These are phyloP conservation scores for Steinernema feltiae DNA, from an alignment of 1,140 invertebrate species.

Conservation along the genomic window DNA sequence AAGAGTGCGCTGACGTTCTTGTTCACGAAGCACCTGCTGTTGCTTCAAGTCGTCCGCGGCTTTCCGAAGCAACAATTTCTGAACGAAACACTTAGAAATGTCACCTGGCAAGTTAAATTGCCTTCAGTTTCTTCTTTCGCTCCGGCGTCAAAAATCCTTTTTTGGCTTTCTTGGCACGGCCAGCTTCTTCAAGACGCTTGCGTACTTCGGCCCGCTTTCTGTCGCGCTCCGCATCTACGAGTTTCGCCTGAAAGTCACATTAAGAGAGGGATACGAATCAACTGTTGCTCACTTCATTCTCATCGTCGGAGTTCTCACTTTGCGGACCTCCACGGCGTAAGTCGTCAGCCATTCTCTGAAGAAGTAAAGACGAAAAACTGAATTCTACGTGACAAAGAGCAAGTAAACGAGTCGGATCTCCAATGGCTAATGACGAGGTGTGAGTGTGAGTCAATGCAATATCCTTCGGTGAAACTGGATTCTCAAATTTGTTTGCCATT, in stretches of 20 bases:
- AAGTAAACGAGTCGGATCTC: not conserved
- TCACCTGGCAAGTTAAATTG: slow-evolving; percentile 61
- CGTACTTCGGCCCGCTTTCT: slow-evolving; percentile 57
- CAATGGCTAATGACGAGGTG: not conserved
- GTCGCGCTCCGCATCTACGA: slow-evolving; percentile 49
- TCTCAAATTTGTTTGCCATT: not conserved
- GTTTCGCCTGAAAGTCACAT: slow-evolving; percentile 28
- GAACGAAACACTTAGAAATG: slow-evolving; percentile 42
- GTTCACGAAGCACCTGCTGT: slow-evolving; percentile 94
- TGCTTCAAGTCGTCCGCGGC: slow-evolving; percentile 98
- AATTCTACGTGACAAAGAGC: not conserved
- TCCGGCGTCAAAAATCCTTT: slow-evolving; percentile 57
- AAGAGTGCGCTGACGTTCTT: slow-evolving; percentile 92
- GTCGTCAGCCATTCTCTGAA: too few relatives aligned
- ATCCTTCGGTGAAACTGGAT: not conserved
- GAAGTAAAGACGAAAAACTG: not conserved
- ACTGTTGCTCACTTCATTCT: not conserved
- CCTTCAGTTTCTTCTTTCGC: slow-evolving; percentile 57
- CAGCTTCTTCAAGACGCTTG: slow-evolving; percentile 56
- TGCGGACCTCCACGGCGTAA: too few relatives aligned
- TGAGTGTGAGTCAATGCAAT: not conserved
- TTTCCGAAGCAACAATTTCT: slow-evolving; percentile 94
- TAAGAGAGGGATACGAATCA: not conserved
- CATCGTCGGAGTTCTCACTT: not conserved
- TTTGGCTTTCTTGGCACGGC: slow-evolving; percentile 54